These are phyloP conservation scores for Lutraria lutraria DNA, from an alignment of 2,888 invertebrate species.

Conservation along the genomic window DNA sequence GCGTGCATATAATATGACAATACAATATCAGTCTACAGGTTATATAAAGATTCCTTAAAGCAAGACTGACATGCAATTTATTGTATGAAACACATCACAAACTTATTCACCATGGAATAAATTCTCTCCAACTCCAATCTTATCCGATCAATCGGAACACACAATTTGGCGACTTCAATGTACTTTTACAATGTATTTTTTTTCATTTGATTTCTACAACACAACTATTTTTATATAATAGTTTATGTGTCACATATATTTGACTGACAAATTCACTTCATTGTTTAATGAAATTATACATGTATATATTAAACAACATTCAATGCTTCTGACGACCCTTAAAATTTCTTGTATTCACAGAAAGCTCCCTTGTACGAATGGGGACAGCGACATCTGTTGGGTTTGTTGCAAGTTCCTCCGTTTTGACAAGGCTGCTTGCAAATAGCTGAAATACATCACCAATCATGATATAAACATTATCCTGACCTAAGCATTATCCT, in stretches of 20 bases:
- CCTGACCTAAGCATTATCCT: no score
- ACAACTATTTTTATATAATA: not conserved
- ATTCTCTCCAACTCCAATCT: not conserved
- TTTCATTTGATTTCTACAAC: not conserved
- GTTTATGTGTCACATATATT: not conserved
- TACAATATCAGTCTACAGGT: no score
- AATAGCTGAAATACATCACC: slow-evolving; percentile 70
- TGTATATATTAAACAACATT: not conserved
- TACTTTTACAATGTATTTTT: not conserved
- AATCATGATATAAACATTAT: no score
- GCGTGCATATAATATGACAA: no score
- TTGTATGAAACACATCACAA: slow-evolving; percentile 1
- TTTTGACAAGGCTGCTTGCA: slow-evolving; percentile 77
- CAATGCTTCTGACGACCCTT: not conserved
- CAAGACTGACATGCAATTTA: not conserved
- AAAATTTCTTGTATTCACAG: slow-evolving; percentile 71
- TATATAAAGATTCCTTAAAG: not conserved
- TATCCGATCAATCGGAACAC: no score
- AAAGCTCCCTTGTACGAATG: slow-evolving; percentile 75
- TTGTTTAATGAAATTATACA: not conserved
- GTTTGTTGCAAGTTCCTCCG: slow-evolving; percentile 78
- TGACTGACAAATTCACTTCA: no score
- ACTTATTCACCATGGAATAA: not conserved
- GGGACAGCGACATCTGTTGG: slow-evolving; percentile 79
- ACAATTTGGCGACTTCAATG: not conserved